phyloP scores from a whole-genome alignment of 2,888 invertebrate genomes.

The Pelosia muscerda region DNA sequence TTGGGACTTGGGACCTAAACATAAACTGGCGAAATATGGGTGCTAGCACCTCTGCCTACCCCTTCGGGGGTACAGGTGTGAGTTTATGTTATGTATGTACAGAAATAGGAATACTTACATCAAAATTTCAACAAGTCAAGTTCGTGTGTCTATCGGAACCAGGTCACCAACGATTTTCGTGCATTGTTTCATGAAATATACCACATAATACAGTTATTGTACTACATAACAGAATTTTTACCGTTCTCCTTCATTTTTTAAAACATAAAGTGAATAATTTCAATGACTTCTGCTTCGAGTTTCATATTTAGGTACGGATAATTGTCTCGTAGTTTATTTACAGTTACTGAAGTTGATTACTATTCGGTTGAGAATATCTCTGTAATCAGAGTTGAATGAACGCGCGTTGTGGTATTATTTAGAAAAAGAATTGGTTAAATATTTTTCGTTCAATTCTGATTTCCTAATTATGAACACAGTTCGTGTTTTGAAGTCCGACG shows the following conservation, averaged over 20 bases:
- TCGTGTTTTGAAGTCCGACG: too few species aligned
- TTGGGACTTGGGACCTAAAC: too few species aligned
- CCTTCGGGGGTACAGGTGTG: too few species aligned
- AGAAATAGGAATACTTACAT: not conserved
- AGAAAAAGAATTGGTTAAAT: too few species aligned
- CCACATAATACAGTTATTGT: not conserved
- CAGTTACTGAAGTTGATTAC: not conserved
- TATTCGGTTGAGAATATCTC: not conserved
- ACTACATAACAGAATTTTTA: not conserved
- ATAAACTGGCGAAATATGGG: too few species aligned
- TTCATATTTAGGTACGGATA: too few species aligned
- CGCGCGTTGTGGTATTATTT: too few species aligned
- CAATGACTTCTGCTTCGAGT: not conserved
- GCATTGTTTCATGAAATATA: not conserved
- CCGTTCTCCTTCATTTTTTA: not conserved
- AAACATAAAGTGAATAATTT: not conserved
- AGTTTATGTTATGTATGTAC: not conserved
- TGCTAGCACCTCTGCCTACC: too few species aligned
- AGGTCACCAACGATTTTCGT: constrained; percentile 1
- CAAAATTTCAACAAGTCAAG: not conserved
- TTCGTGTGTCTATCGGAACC: not conserved
- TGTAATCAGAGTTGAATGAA: too few species aligned
- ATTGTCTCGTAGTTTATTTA: not conserved
- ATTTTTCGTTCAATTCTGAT: too few species aligned
- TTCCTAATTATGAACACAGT: too few species aligned